Evolutionary conservation across 2,797 vertebrate species (phyloP).

Genomic region (Staurois parvus): DNA sequence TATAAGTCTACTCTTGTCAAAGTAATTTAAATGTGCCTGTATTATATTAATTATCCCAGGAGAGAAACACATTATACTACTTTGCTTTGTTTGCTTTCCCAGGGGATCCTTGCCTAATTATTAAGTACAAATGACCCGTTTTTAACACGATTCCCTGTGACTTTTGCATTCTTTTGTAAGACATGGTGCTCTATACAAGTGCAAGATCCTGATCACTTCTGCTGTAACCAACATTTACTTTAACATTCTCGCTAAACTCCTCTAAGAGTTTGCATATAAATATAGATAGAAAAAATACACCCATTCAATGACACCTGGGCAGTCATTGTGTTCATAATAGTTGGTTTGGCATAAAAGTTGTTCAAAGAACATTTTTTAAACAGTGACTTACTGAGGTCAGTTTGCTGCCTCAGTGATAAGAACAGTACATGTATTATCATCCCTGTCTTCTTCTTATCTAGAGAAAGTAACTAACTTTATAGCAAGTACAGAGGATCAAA

Average conservation of each 20-base stretch:
- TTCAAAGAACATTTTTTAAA: neutral
- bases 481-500: constrained; percentile 72
- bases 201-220: constrained; percentile 28
- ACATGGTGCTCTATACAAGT: constrained; percentile 28
- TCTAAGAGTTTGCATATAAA: neutral
- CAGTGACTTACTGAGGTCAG: neutral
- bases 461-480: constrained; percentile 71
- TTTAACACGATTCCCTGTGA: constrained; percentile 62
- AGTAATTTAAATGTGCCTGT: constrained; percentile 47
- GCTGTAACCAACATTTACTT: neutral
- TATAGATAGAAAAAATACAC: neutral
- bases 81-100: constrained; percentile 60
- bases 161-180: constrained; percentile 58
- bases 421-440: constrained; percentile 42
- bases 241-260: neutral
- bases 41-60: constrained; percentile 54
- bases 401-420: constrained; percentile 1
- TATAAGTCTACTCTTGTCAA: constrained; percentile 15
- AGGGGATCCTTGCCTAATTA: constrained; percentile 57
- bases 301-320: neutral
- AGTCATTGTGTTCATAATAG: neutral
- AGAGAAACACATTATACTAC: constrained; percentile 55
- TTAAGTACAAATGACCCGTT: constrained; percentile 61
- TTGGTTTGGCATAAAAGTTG: neutral
- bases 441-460: constrained; percentile 63